phyloP scores from a whole-genome alignment of 2,797 vertebrate genomes.

The Parotocinclus haroldoi region DNA sequence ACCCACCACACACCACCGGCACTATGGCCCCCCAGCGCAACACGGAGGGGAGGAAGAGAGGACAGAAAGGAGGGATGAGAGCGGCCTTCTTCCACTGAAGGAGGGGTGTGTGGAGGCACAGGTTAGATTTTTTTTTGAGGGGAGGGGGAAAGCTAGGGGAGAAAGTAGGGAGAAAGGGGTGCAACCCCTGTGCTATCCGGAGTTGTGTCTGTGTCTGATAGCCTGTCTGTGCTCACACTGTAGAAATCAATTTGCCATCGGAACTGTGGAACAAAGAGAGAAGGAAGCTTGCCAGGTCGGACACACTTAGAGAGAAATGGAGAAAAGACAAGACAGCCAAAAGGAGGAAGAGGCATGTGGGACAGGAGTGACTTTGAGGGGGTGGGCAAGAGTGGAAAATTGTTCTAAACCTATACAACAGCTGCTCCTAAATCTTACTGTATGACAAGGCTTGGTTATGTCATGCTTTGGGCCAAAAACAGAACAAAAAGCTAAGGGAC shows the following conservation, averaged over 20 bases:
- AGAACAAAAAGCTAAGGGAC: background rate
- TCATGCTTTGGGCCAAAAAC: background rate
- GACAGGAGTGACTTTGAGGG: slow-evolving; percentile 15
- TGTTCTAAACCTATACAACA: slow-evolving; percentile 8
- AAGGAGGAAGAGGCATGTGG: slow-evolving; percentile 24
- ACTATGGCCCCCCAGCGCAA: slow-evolving; percentile 59
- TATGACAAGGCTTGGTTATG: background rate
- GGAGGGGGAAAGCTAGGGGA: slow-evolving; percentile 45
- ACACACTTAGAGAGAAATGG: slow-evolving; percentile 70
- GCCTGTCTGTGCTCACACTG: slow-evolving; percentile 94
- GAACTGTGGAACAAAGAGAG: slow-evolving; percentile 95
- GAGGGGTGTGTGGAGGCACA: slow-evolving; percentile 72
- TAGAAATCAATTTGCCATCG: slow-evolving; percentile 99
- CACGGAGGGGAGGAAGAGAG: slow-evolving; percentile 73
- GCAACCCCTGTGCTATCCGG: slow-evolving; percentile 79
- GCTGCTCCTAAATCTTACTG: slow-evolving; percentile 2
- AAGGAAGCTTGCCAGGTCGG: slow-evolving; percentile 85
- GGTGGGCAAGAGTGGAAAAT: slow-evolving; percentile 10
- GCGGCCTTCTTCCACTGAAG: slow-evolving; percentile 72
- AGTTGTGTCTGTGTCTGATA: slow-evolving; percentile 82
- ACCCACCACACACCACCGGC: slow-evolving; percentile 78
- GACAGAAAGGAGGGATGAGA: slow-evolving; percentile 70
- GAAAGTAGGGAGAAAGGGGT: slow-evolving; percentile 48
- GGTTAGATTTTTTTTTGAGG: slow-evolving; percentile 36
- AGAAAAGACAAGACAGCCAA: slow-evolving; percentile 53